These are phyloP conservation scores for Erannis defoliaria DNA, from an alignment of 2,888 invertebrate genomes.

Conservation along the genomic window DNA sequence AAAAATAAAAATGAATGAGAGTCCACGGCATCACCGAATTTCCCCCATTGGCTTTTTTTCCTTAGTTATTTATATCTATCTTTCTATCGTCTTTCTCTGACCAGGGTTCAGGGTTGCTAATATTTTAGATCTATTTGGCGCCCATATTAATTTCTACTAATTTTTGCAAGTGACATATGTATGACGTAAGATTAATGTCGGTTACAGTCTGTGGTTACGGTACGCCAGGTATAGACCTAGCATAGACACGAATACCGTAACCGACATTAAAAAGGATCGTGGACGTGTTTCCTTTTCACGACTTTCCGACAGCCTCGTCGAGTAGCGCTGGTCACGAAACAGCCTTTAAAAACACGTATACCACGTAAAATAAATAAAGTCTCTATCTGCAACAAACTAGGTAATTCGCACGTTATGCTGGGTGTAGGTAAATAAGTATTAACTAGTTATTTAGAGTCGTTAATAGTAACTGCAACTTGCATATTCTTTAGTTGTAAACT, in stretches of 20 bases:
- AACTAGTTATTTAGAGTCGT: not conserved
- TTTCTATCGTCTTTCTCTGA: too few species aligned
- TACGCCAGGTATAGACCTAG: not conserved
- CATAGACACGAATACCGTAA: slow-evolving; percentile 36
- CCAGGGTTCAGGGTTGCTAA: too few species aligned
- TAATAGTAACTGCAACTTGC: not conserved
- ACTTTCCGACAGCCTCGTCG: slow-evolving; percentile 45
- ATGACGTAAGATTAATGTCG: too few species aligned
- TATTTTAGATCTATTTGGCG: too few species aligned
- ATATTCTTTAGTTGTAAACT: too few species aligned
- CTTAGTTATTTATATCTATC: too few species aligned
- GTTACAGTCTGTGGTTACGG: not conserved
- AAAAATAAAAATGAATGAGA: too few species aligned
- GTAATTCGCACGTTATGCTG: slow-evolving; percentile 33
- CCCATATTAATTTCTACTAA: too few species aligned
- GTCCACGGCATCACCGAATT: too few species aligned
- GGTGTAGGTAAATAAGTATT: not conserved
- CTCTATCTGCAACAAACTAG: slow-evolving; percentile 24
- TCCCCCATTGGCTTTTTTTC: too few species aligned
- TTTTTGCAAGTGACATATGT: too few species aligned
- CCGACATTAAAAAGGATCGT: slow-evolving; percentile 55
- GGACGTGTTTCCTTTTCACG: slow-evolving; percentile 57
- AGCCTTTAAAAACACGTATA: slow-evolving; percentile 40
- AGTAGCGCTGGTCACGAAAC: slow-evolving; percentile 51
- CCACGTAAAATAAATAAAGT: slow-evolving; percentile 44